Evolutionary conservation across 1,140 invertebrate genomes (phyloP), one percentile per base, ranked within the genome.

Genomic region (Euura saliciscinereae): DNA sequence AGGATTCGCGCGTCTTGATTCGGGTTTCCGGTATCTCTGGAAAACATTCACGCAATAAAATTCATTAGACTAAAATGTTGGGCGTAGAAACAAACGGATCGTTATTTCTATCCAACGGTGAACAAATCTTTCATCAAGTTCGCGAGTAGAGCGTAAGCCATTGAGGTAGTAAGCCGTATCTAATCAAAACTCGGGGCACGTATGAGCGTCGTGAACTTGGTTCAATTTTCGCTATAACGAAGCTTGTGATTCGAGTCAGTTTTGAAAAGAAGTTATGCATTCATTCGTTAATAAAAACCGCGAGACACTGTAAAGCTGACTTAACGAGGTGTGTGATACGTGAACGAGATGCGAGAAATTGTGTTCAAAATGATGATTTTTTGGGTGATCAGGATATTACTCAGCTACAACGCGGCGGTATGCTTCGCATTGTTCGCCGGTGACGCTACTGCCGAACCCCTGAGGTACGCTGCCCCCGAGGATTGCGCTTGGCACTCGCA

Each of bases 401-500:
- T 51, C 6, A 69, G 13, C 46, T 70, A 28, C 69, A 42, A 66
- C 45, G 59, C 44, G 69, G 64, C 66, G 10, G 43, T 42, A 28
- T 80, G 84, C 65, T 78, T 81, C 75, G 86, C 81, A 71, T 76
- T 85, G 7, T 84, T 85, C 79, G 86, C 84, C 68, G 85, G 85
- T n/a, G 88, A 89, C 78, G 83, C 85, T 70, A 86, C 87, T 65
- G 86, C 87, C 43, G 82, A 89, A 70, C 87, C 88, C 28, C 76
- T 92, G 66, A 88, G 89, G 76, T 95, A 95, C 84, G 93, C 94
- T 83, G 93, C 93, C 72, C 93, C 93, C 8, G 93, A 94, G 78
- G 93, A 94, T 82, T 95, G 94, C 77, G 91, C 92, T 77, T 93
- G 92, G 92, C 91, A 90, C 59, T 83, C 87, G 43, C 66, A 42